phyloP scores from a whole-genome alignment of 1,140 invertebrate species.

The Dendrolimus punctatus region DNA sequence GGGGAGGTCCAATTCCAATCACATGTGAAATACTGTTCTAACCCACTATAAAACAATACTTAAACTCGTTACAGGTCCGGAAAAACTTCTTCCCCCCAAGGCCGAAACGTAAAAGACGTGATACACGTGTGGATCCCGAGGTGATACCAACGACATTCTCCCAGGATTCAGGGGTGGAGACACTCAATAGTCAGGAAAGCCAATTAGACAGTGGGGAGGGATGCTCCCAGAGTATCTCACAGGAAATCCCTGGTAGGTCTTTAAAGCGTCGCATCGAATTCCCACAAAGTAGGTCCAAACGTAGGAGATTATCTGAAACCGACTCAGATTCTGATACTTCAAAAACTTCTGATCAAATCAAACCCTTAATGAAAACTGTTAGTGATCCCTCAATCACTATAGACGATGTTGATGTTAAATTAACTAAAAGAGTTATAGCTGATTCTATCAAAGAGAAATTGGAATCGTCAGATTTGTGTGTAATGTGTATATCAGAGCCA shows the following conservation, averaged over 20 bases:
- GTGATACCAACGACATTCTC: slow-evolving; percentile 6
- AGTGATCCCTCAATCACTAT: slow-evolving; percentile 49
- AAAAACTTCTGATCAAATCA: slow-evolving; percentile 16
- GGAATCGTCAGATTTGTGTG: slow-evolving; percentile 63
- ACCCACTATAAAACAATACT: slow-evolving; percentile 7
- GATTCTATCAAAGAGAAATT: slow-evolving; percentile 28
- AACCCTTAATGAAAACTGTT: slow-evolving; percentile 38
- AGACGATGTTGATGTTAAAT: slow-evolving; percentile 15
- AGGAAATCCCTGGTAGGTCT: no score
- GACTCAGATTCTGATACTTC: slow-evolving; percentile 24
- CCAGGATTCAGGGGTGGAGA: slow-evolving; percentile 3
- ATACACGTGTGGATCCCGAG: slow-evolving; percentile 6
- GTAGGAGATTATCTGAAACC: not conserved
- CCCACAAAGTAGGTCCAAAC: no score
- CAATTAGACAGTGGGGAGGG: no score
- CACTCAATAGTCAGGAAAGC: no score
- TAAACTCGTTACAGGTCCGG: slow-evolving; percentile 68
- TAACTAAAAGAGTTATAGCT: slow-evolving; percentile 24
- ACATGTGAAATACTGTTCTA: not conserved
- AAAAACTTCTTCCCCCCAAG: slow-evolving; percentile 78
- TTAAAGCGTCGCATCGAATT: no score
- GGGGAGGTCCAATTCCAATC: no score
- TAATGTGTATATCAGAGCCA: slow-evolving; percentile 73
- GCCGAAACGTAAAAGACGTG: slow-evolving; percentile 66
- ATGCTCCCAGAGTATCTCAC: no score